phyloP scores from a whole-genome alignment of 2,888 invertebrate species.

The Halictus ligatus region DNA sequence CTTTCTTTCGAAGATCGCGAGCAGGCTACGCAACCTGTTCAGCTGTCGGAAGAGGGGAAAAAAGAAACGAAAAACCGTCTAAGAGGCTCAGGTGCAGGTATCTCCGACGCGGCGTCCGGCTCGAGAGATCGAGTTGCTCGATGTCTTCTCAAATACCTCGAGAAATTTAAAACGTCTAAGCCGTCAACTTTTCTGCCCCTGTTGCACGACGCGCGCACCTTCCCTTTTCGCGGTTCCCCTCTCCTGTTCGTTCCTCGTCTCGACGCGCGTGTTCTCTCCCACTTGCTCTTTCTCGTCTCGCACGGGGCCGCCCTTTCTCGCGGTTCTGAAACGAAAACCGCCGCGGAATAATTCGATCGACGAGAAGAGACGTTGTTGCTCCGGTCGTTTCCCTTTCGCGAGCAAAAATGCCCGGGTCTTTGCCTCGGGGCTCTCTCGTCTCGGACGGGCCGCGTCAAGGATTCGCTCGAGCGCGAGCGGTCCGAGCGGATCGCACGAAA shows the following conservation, averaged over 20 bases:
- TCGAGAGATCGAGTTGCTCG: constrained; percentile 82
- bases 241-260: not conserved
- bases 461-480: constrained; percentile 1
- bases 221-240: constrained; percentile 17
- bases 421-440: not conserved
- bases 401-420: not conserved
- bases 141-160: constrained; percentile 81
- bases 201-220: constrained; percentile 60
- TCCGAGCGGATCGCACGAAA: constrained; percentile 25
- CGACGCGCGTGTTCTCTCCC: not conserved
- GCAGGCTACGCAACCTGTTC: constrained; percentile 71
- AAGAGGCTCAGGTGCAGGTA: constrained; percentile 83
- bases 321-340: not conserved
- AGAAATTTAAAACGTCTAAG: constrained; percentile 83
- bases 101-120: constrained; percentile 82
- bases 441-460: not conserved
- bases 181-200: constrained; percentile 81
- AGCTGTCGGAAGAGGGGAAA: constrained; percentile 47
- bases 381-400: not conserved
- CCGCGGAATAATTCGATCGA: not conserved
- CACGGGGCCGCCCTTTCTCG: not conserved
- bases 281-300: not conserved
- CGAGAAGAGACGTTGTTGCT: not conserved
- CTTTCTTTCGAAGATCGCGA: constrained; percentile 33
- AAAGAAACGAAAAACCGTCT: constrained; percentile 71